A percentile compares a stretch with the other conserved stretches of the same genome.
Conservation (phyloP, 1,140 invertebrate genomes). For the Acromyrmex echinatior region DNA sequence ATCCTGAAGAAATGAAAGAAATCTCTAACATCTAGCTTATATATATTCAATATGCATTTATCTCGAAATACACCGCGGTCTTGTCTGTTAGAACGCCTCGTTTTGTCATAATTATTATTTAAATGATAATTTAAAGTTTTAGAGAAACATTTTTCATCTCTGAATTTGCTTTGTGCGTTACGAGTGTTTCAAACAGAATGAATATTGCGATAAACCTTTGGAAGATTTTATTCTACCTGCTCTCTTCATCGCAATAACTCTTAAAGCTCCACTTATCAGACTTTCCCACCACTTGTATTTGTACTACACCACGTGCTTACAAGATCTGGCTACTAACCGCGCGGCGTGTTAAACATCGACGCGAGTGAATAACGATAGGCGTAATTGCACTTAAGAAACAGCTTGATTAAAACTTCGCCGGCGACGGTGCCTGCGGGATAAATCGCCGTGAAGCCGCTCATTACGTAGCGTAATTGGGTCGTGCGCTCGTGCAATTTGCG, state of each 20-base stretch:
- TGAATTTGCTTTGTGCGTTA: constrained; percentile 1
- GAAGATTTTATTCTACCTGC: not conserved
- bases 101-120: not conserved
- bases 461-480: constrained; percentile 59
- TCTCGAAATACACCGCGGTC: not conserved
- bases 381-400: constrained; percentile 53
- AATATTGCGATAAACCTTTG: not conserved
- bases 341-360: constrained; percentile 24
- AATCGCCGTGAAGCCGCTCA: constrained; percentile 52
- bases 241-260: not conserved
- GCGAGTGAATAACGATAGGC: constrained; percentile 38
- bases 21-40: not conserved
- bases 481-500: constrained; percentile 60
- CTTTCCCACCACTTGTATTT: not conserved
- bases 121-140: not conserved
- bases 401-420: constrained; percentile 65
- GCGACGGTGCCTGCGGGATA: constrained; percentile 3
- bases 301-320: not conserved
- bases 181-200: not conserved
- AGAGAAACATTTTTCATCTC: not conserved
- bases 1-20: constrained; percentile 23
- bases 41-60: constrained; percentile 45
- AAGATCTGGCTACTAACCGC: constrained; percentile 1
- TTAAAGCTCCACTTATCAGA: not conserved
- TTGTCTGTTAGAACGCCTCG: not conserved